Evolutionary conservation across 2,888 invertebrate genomes (phyloP), one percentile per base, ranked within the genome.

Genomic region (Zhuqinia jingwanae): DNA sequence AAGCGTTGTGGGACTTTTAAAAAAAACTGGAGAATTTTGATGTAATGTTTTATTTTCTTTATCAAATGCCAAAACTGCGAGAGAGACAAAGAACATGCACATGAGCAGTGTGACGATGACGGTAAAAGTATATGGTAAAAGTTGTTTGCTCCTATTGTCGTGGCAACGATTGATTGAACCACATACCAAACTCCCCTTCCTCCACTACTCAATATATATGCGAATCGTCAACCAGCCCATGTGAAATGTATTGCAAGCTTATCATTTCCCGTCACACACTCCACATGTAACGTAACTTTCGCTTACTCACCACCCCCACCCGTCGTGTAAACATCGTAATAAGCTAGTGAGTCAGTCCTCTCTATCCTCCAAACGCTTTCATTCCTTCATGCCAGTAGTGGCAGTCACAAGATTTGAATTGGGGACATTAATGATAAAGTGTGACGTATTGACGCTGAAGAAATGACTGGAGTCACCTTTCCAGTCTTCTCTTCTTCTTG

Each of bases 131-230:
- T 36, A 8, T 36, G 8, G 8, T 13, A 42, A 11, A 50, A 45
- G 3, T 60, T 78, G 78, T 78, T 63, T 63, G 27, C 63, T 8
- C n/a, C n/a, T 78, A 78, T 78, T 36, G 17, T 63, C 47, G 47
- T 78, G 63, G 78, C 78, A 78, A 78, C 78, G 25, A 58, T 22
- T 6, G 36, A 36, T 8, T 8, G 8, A 45, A 45, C n/a, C n/a
- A 36, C 36, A 36, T 36, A 8, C 8, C 36, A 6, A 36, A 17
- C 22, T 73, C 25, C 58, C 58, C 58, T 25, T 58, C 58, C 10
- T 17, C 20, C 20, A 56, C 11, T 17, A 56, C 17, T 56, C 3
- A n/a, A n/a, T 15, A 50, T 50, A 56, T 56, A n/a, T n/a, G n/a
- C 36, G 25, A 58, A 22, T 58, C 58, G 22, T 58, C 58, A 25